Evolutionary conservation across 2,888 invertebrate genomes (phyloP).

Genomic region (Ectobius pallidus): DNA sequence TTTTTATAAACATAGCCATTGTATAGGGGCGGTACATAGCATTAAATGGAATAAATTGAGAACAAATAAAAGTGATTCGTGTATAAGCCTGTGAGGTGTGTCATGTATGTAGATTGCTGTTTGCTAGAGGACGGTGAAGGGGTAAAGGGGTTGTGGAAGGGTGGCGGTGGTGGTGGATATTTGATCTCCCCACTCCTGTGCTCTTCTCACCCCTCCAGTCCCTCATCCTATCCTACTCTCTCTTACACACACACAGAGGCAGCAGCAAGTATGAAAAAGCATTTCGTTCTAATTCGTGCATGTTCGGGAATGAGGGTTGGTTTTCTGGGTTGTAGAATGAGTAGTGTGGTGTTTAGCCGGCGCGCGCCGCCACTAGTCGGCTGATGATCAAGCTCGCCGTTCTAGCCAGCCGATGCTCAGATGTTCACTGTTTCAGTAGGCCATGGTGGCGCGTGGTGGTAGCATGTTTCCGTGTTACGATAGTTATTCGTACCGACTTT

Average conservation of each 20-base stretch:
- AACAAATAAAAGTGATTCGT: neutral
- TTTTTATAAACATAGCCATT: no score
- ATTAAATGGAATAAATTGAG: neutral
- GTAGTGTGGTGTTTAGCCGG: slow-evolving; percentile 32
- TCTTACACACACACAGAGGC: no score
- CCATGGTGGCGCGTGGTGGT: slow-evolving; percentile 81
- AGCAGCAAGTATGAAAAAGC: neutral
- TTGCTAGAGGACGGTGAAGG: neutral
- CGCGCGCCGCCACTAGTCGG: slow-evolving; percentile 35
- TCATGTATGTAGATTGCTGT: neutral
- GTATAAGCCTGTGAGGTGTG: neutral
- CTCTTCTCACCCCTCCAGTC: neutral
- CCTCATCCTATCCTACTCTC: no score
- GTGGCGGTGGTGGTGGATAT: neutral
- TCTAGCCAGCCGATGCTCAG: no score
- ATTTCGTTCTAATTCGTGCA: slow-evolving; percentile 4
- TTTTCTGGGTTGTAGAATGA: slow-evolving; percentile 55
- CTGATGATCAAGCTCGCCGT: neutral
- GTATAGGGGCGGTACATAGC: neutral
- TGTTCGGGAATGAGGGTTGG: slow-evolving; percentile 45
- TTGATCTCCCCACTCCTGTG: neutral
- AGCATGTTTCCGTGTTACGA: slow-evolving; percentile 78
- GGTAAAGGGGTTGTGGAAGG: no score
- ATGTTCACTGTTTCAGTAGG: slow-evolving; percentile 62
- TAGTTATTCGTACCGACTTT: slow-evolving; percentile 77